These are phyloP conservation scores for Papilio machaon DNA, from an alignment of 1,140 invertebrate species.

Conservation along the genomic window DNA sequence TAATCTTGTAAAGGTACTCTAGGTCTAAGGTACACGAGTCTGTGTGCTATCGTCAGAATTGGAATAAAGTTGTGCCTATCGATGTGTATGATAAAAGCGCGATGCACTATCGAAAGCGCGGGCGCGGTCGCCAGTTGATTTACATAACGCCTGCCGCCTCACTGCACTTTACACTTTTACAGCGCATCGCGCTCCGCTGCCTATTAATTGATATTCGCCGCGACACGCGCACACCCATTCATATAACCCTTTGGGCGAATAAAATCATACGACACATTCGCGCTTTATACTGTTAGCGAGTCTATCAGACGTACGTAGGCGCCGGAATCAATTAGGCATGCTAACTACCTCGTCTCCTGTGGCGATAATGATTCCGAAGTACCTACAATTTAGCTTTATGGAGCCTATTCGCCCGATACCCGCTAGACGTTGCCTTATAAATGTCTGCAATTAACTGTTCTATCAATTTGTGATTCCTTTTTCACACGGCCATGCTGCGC, in stretches of 20 bases:
- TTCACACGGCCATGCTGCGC: conserved; percentile 31
- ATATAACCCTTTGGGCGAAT: conserved; percentile 32
- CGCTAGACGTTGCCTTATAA: conserved; percentile 43
- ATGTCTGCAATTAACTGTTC: conserved; percentile 45
- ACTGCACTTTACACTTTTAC: conserved; percentile 79
- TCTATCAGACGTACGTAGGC: conserved; percentile 51
- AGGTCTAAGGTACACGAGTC: not conserved
- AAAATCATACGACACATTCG: conserved; percentile 36
- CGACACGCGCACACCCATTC: conserved; percentile 53
- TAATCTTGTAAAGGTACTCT: too few species aligned
- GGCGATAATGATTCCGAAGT: conserved; percentile 52
- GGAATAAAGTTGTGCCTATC: not conserved
- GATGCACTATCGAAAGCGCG: conserved; percentile 65
- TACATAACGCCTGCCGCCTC: conserved; percentile 71
- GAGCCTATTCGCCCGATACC: not conserved
- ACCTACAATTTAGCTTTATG: conserved; percentile 44
- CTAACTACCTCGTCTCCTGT: conserved; percentile 53
- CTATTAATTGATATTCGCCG: conserved; percentile 74
- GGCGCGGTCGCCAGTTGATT: conserved; percentile 62
- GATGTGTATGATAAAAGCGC: conserved; percentile 32
- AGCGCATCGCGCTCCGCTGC: conserved; percentile 67
- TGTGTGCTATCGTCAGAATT: not conserved
- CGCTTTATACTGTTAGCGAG: conserved; percentile 39
- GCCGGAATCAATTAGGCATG: conserved; percentile 62
- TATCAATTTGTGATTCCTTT: conserved; percentile 41